phyloP scores from a whole-genome alignment of 1,140 invertebrate species.

The Drosophila pallidifrons region DNA sequence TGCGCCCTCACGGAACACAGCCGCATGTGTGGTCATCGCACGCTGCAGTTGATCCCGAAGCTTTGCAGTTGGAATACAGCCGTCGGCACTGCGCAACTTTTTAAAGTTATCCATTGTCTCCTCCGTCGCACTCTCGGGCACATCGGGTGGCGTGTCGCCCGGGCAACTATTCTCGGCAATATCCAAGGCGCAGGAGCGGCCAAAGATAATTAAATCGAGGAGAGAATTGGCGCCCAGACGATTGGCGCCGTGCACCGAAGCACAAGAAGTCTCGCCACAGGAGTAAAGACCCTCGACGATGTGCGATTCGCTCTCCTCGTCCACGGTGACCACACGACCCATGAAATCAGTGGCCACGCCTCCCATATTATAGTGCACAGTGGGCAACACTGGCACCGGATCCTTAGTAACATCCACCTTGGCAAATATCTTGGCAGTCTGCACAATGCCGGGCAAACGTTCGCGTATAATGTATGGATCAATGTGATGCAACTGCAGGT shows the following conservation, averaged over 20 bases:
- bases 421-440: constrained; percentile 99
- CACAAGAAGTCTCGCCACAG: constrained; percentile 89
- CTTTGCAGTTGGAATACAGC: constrained; percentile 91
- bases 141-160: constrained; percentile 90
- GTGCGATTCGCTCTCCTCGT: constrained; percentile 87
- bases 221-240: constrained; percentile 98
- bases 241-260: constrained; percentile 99
- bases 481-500: constrained; percentile 97
- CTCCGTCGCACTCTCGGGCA: constrained; percentile 94
- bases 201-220: constrained; percentile 98
- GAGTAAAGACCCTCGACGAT: constrained; percentile 90
- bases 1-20: constrained; percentile 97
- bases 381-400: constrained; percentile 98
- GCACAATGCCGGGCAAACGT: constrained; percentile 92
- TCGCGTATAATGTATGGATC: constrained; percentile 94
- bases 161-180: constrained; percentile 92
- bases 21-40: constrained; percentile 98
- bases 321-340: constrained; percentile 90
- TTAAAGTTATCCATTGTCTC: constrained; percentile 96
- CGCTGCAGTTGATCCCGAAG: constrained; percentile 97
- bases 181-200: constrained; percentile 96
- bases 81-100: constrained; percentile 91
- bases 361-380: constrained; percentile 99
- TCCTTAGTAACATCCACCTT: constrained; percentile 99
- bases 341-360: constrained; percentile 97